Percentiles rank a stretch among this genome's conserved stretches.
These are phyloP conservation scores for Raja brachyura DNA, from an alignment of 2,113 vertebrate genomes.

Conservation along the genomic window DNA sequence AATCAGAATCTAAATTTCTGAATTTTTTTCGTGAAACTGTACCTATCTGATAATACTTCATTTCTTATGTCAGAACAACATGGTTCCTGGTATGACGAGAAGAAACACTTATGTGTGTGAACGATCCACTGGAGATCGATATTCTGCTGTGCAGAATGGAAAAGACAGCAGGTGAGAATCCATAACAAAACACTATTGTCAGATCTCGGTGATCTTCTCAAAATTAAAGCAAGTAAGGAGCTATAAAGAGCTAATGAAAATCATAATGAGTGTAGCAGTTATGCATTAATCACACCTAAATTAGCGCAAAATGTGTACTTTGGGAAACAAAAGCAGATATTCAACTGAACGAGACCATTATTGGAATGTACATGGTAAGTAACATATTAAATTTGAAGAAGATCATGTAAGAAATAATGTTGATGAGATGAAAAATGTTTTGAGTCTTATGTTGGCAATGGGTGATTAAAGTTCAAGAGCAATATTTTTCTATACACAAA, in stretches of 20 bases:
- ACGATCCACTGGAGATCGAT: constrained; percentile 76
- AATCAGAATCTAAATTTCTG: not conserved
- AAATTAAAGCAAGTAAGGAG: not conserved
- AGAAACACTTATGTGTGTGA: constrained; percentile 97
- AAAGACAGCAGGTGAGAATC: constrained; percentile 86
- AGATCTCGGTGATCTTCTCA: not conserved
- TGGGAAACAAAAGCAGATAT: not conserved
- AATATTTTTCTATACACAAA: not conserved
- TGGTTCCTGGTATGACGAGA: constrained; percentile 79
- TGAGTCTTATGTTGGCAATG: not conserved
- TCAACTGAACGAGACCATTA: not conserved
- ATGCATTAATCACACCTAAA: not conserved
- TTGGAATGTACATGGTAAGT: not conserved
- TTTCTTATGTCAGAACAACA: constrained; percentile 61
- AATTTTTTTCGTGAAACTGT: not conserved
- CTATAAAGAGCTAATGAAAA: not conserved
- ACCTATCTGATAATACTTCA: not conserved
- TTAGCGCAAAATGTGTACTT: not conserved
- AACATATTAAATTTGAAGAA: not conserved
- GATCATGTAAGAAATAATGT: not conserved
- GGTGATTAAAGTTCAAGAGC: not conserved
- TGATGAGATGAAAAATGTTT: not conserved
- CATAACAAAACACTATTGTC: not conserved
- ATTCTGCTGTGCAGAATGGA: constrained; percentile 82
- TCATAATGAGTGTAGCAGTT: not conserved